Conservation (phyloP, 1,140 invertebrate genomes). For the Holcopasites calliopsidis region DNA sequence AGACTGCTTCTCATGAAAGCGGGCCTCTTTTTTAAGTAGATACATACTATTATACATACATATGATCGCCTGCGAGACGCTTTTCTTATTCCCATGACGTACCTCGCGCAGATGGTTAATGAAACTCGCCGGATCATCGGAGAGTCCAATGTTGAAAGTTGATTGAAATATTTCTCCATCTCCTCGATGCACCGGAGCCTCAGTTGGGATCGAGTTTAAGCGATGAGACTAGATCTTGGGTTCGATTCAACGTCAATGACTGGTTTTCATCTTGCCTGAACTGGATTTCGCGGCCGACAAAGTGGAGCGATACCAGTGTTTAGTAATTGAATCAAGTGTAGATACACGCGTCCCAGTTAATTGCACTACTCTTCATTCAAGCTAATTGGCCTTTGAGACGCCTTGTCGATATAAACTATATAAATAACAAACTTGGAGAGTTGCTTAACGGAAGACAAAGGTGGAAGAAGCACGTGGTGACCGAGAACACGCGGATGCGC, state of each 20-base stretch:
- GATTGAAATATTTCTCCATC: no score
- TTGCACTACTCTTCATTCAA: conserved; percentile 22
- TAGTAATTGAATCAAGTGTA: no score
- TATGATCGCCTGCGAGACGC: conserved; percentile 8
- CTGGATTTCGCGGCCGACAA: conserved; percentile 50
- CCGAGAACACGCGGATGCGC: background rate
- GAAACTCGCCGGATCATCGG: background rate
- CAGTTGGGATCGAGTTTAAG: conserved; percentile 57
- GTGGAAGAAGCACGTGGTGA: conserved; percentile 18
- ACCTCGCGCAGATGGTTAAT: background rate
- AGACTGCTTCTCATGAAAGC: conserved; percentile 50
- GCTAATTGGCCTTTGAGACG: conserved; percentile 16
- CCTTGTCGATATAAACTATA: no score
- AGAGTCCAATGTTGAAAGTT: no score
- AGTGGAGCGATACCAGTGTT: background rate
- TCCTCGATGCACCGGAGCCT: conserved; percentile 7
- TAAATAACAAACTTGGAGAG: no score
- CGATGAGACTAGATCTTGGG: conserved; percentile 63
- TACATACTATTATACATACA: background rate
- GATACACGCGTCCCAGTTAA: conserved; percentile 11
- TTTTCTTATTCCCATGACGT: background rate
- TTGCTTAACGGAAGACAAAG: background rate
- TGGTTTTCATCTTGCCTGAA: conserved; percentile 62
- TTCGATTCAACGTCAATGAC: conserved; percentile 62
- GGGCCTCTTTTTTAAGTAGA: conserved; percentile 51